Conservation (phyloP, 2,113 vertebrate genomes). For the Diphyllodes magnificus region DNA sequence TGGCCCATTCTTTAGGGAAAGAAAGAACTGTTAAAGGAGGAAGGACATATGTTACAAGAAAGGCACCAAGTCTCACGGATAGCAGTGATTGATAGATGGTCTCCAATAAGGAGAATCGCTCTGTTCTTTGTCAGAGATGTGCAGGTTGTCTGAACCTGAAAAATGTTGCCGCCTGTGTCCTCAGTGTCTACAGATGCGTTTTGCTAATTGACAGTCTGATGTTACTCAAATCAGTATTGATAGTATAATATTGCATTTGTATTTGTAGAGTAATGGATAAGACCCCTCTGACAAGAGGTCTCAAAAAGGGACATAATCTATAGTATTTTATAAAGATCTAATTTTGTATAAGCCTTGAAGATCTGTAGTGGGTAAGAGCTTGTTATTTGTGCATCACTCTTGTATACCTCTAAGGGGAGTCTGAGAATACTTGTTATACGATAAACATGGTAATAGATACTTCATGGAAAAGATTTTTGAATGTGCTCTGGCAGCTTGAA, state of each 20-base stretch:
- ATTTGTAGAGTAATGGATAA: neutral
- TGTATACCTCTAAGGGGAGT: neutral
- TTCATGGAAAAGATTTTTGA: neutral
- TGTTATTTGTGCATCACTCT: neutral
- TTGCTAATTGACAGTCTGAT: neutral
- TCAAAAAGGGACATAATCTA: neutral
- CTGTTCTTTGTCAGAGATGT: neutral
- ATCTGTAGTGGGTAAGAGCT: constrained; percentile 13
- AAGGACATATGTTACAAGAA: neutral
- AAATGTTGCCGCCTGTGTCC: neutral
- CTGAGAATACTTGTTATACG: neutral
- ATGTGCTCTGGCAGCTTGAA: neutral
- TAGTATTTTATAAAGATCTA: neutral
- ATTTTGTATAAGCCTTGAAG: neutral
- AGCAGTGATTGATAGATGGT: neutral
- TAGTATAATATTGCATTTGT: neutral
- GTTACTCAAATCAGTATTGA: neutral
- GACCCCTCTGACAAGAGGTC: neutral
- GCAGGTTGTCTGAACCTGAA: neutral
- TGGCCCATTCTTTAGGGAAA: neutral
- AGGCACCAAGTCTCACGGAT: neutral
- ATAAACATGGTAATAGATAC: neutral
- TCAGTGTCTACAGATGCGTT: neutral
- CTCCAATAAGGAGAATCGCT: neutral
- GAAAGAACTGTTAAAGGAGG: neutral